phyloP scores from a whole-genome alignment of 2,797 vertebrate genomes.

The Sternotherus odoratus region DNA sequence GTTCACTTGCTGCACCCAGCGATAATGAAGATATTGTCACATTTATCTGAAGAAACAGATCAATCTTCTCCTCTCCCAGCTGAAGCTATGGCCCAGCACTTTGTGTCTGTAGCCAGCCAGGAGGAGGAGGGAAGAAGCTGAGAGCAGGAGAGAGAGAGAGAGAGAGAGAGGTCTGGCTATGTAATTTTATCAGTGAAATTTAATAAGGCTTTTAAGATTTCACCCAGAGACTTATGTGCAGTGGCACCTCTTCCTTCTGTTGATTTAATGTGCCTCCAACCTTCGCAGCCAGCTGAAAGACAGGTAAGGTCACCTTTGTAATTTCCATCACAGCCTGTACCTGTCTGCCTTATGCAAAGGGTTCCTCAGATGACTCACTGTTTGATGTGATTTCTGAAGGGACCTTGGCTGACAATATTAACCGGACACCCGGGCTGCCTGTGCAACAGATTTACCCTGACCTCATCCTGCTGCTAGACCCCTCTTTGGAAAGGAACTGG shows the following conservation, averaged over 20 bases:
- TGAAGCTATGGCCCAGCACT: not conserved
- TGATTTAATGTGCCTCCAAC: not conserved
- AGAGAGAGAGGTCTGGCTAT: not conserved
- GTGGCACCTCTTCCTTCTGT: no score
- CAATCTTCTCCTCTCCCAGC: not conserved
- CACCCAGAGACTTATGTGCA: not conserved
- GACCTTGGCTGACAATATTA: not conserved
- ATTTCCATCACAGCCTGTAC: not conserved
- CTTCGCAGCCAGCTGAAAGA: not conserved
- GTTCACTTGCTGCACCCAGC: not conserved
- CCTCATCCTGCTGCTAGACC: not conserved
- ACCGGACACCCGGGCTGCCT: not conserved
- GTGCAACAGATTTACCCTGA: not conserved
- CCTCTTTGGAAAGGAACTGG: not conserved
- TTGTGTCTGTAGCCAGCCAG: not conserved
- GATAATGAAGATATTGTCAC: not conserved
- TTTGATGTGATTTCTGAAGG: not conserved
- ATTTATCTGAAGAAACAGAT: not conserved
- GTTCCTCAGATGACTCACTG: not conserved
- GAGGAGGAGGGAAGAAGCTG: not conserved
- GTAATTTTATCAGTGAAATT: not conserved
- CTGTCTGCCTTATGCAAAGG: not conserved
- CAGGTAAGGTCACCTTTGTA: conserved; percentile 2
- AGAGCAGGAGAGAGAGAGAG: not conserved
- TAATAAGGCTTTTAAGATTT: not conserved